Base-by-base conservation (phyloP, 2,888 invertebrate species). In the Hedychridium roseum region DNA sequence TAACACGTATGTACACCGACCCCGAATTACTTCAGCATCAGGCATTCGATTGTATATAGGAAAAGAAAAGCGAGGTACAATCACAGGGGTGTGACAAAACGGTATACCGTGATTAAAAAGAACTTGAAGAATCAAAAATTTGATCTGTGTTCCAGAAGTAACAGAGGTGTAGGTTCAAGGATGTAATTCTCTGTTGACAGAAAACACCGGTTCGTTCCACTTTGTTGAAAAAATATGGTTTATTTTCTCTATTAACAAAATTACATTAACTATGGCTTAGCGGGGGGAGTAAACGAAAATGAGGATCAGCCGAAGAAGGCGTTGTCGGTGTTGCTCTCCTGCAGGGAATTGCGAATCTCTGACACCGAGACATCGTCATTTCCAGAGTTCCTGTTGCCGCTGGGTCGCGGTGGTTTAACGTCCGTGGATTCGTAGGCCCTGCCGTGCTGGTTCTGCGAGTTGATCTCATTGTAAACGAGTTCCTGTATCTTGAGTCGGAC, bases 401-500 rank as follows among this genome's bases (percentile, higher is more conserved):
- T 23, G 32, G 37, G n/a, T 17, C 60, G 45, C 4, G 34, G 34
- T 0, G 67, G 56, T 15, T 67, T 67, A 14, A 58, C 52, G n/a
- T 68, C 68, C 21, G 44, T 46, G 6, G 46, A 44, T 15, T 69
- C 64, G 39, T 57, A 59, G 17, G 51, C 30, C 6, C 50, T 58
- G 3, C 37, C 38, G 15, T 66, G 63, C 12, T 69, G 66, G 18
- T 70, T 66, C 27, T 66, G 59, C 20, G 56, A 54, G 5, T 68
- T 70, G 7, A 71, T 63, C 45, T 71, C 70, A 45, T 70, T 70
- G 30, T 70, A 62, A 17, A 71, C 68, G 11, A 71, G 55, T 44
- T 71, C 70, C 40, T 71, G 70, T 17, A 71, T 71, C 46, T 71
- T 71, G 0, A 71, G 50, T 9, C 70, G 50, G 14, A 71, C 66